Percentiles rank a stretch among this genome's conserved stretches.
These are phyloP conservation scores for Chaitophorus viminalis DNA, from an alignment of 2,888 invertebrate genomes.

Conservation along the genomic window DNA sequence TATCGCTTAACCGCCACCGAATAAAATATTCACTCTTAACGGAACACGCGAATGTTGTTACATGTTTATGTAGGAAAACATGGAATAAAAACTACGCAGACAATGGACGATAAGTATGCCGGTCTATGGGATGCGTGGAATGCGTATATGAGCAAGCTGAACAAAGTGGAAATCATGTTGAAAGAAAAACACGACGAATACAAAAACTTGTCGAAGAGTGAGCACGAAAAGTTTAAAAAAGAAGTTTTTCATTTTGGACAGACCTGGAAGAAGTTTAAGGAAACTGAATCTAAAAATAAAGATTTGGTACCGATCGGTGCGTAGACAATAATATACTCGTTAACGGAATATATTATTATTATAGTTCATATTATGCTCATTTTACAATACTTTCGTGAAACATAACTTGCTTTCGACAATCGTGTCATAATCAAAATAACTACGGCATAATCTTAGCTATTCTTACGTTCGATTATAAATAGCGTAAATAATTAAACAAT, in stretches of 20 bases:
- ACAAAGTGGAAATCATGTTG: slow-evolving; percentile 12
- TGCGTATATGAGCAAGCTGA: neutral
- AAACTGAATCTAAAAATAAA: neutral
- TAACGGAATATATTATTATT: too few species aligned
- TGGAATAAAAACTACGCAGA: neutral
- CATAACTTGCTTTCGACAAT: neutral
- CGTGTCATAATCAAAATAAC: neutral
- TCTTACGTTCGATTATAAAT: too few species aligned
- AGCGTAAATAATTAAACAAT: too few species aligned
- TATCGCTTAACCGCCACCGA: neutral
- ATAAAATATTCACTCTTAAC: neutral
- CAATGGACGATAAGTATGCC: neutral
- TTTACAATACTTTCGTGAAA: neutral
- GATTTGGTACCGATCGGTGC: neutral
- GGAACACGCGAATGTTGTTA: too few species aligned
- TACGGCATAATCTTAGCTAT: too few species aligned
- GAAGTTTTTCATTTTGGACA: neutral
- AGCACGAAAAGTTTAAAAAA: slow-evolving; percentile 1
- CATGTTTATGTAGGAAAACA: slow-evolving; percentile 37
- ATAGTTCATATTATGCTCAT: neutral
- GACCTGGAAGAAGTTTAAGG: slow-evolving; percentile 9
- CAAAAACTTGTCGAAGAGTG: neutral
- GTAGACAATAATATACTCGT: neutral
- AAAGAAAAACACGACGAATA: slow-evolving; percentile 19
- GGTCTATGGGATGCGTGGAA: neutral